Conservation (phyloP, 2,113 vertebrate genomes). For the Myotis yumanensis region DNA sequence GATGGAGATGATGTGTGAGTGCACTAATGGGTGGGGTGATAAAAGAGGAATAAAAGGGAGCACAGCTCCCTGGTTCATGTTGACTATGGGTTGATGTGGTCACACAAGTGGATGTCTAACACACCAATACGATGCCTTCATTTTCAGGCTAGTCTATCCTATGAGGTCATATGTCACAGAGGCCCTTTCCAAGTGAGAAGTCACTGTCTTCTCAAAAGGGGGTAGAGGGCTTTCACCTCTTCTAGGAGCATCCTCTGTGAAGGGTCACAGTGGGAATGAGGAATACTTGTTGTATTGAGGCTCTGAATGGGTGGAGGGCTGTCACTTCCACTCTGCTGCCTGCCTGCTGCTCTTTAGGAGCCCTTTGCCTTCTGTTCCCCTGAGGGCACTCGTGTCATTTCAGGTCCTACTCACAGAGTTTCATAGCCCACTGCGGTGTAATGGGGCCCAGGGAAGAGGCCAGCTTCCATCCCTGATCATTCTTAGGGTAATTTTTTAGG, state of each 20-base stretch:
- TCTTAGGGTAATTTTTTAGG: neutral
- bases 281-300: neutral
- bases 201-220: neutral
- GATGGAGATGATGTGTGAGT: neutral
- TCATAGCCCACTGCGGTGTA: neutral
- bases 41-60: neutral
- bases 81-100: neutral
- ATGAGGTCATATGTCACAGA: neutral
- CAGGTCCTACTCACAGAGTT: fast-evolving
- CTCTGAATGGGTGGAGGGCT: neutral
- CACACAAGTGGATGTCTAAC: neutral
- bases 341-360: neutral
- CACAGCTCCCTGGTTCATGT: neutral
- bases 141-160: neutral
- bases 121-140: neutral
- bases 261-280: neutral
- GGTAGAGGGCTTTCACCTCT: neutral
- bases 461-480: neutral
- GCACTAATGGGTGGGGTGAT: neutral
- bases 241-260: neutral
- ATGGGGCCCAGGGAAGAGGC: neutral
- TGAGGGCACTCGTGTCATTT: neutral
- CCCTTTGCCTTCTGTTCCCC: neutral
- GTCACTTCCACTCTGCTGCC: neutral
- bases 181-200: neutral